Evolutionary conservation across 2,888 invertebrate genomes (phyloP), one percentile per base, ranked within the genome.

Genomic region (Slavum lentiscoides): DNA sequence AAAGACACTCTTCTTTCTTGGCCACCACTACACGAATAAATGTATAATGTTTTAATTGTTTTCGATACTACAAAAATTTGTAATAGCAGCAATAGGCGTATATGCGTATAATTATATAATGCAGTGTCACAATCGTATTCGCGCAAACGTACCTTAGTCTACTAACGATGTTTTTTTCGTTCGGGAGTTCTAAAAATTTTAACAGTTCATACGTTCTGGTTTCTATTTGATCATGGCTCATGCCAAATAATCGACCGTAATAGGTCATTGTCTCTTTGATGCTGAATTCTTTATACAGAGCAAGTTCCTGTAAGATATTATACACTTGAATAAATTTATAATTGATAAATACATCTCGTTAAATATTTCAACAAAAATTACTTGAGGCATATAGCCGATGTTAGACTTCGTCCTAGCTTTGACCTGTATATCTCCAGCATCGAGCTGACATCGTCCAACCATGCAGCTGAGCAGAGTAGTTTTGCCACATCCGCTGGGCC

Each of bases 401-500:
- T 90, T 87, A 5, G 90, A 88, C 9, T 93, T 95, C 67, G 89
- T 94, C 84, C 89, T 91, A 83, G 88, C 93, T 86, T 88, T 93
- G 84, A 88, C 92, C 86, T 90, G 89, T 13, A 95, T 88, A 21
- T 91, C 89, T 0, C 96, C 96, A 23, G 89, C 89, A 86, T 94
- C 91, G 64, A 95, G 88, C 74, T 89, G 88, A 82, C 92, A 89
- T 83, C 93, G 89, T 0, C 96, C 96, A 9, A 96, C 93, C 83
- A 95, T 91, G 87, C 94, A 94, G 74, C 94, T 91, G 13, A 96
- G 88, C 6, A 96, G 87, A 0, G 96, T 96, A 0, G 96, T 96
- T 86, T 96, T 96, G 7, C 95, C 95, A 85, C 96, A 96, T 9
- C 96, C 96, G 84, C 95, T 95, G 0, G 96, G 93, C 1, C 96